Conservation (phyloP, 1,140 invertebrate species). For the Caenorhabditis inopinata region DNA sequence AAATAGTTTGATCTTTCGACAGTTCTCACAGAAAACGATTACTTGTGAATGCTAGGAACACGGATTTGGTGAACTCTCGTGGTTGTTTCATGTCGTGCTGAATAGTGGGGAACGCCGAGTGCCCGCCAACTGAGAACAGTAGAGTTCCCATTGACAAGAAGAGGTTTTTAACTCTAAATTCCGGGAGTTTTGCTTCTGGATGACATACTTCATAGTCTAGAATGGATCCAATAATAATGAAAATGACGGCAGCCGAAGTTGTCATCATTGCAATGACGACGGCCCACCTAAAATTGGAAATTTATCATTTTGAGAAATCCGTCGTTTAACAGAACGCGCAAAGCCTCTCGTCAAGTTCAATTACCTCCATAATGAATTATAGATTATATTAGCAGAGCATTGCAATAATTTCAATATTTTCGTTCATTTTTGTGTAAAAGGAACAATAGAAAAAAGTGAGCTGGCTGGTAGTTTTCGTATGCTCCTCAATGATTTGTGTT, state of each 20-base stretch:
- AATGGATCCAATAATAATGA: constrained; percentile 53
- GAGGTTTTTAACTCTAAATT: constrained; percentile 56
- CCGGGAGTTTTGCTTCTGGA: constrained; percentile 46
- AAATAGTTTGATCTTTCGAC: constrained; percentile 34
- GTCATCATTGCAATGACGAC: constrained; percentile 54
- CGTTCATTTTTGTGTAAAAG: no score
- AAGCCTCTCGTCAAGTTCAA: no score
- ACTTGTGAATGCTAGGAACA: constrained; percentile 67
- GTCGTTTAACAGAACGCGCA: no score
- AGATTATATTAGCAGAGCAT: no score
- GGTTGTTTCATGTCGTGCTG: constrained; percentile 69
- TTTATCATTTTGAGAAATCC: neutral
- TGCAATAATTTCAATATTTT: no score
- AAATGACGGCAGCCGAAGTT: constrained; percentile 53
- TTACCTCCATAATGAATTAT: no score
- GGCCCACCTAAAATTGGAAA: constrained; percentile 49
- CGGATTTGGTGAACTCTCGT: constrained; percentile 67
- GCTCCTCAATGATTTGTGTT: no score
- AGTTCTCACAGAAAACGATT: neutral
- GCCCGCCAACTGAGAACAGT: constrained; percentile 68
- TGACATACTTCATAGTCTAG: constrained; percentile 52
- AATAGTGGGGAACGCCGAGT: constrained; percentile 69
- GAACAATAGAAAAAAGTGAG: no score
- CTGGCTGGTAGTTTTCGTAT: no score
- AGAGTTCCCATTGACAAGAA: constrained; percentile 68